phyloP scores from a whole-genome alignment of 2,113 vertebrate genomes.

The Pipra filicauda region DNA sequence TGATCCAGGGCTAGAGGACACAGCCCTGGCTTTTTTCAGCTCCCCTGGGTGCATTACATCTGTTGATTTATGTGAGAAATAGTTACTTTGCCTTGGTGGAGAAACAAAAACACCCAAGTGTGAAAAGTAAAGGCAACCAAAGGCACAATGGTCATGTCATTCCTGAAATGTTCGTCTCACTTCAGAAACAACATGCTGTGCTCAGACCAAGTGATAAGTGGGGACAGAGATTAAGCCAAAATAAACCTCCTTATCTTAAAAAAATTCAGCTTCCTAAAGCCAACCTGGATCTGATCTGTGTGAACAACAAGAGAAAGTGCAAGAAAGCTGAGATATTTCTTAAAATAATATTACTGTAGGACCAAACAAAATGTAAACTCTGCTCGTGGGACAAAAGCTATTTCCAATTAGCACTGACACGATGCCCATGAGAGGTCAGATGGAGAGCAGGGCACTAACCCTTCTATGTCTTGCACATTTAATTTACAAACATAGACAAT shows the following conservation, averaged over 20 bases:
- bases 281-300: slow-evolving; percentile 36
- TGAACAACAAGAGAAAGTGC: slow-evolving; percentile 39
- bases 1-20: neutral
- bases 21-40: neutral
- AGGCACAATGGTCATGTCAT: neutral
- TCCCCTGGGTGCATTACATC: neutral
- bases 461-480: neutral
- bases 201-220: slow-evolving; percentile 36
- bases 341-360: slow-evolving; percentile 45
- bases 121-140: slow-evolving; percentile 14
- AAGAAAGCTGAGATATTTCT: slow-evolving; percentile 22
- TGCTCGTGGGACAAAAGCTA: neutral
- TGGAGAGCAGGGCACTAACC: slow-evolving; percentile 12
- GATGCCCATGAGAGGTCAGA: slow-evolving; percentile 1
- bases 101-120: slow-evolving; percentile 26
- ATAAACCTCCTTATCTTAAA: slow-evolving; percentile 56
- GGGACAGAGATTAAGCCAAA: slow-evolving; percentile 42
- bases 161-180: slow-evolving; percentile 24
- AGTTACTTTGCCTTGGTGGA: slow-evolving; percentile 23
- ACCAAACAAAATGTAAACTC: neutral
- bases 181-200: slow-evolving; percentile 36
- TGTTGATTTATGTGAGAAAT: slow-evolving; percentile 55
- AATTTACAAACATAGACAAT: slow-evolving; percentile 5
- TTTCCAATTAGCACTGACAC: slow-evolving; percentile 2
- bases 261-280: slow-evolving; percentile 37